Percentiles rank a stretch among this genome's conserved stretches.
phyloP scores from a whole-genome alignment of 2,113 vertebrate genomes.

The Petaurus breviceps region DNA sequence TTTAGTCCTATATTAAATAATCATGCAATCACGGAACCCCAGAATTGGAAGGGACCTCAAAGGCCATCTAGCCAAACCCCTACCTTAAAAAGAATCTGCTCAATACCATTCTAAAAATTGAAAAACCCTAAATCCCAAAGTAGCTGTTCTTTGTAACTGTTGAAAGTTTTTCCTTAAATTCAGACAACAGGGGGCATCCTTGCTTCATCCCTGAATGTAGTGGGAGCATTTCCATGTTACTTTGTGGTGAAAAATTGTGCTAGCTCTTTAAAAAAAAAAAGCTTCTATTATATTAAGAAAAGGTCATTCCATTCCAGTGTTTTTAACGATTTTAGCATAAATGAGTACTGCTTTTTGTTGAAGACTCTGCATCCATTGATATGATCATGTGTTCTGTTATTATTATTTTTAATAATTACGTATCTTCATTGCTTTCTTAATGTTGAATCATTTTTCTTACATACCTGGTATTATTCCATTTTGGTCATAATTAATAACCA shows the following conservation, averaged over 20 bases:
- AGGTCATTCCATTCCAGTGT: not conserved
- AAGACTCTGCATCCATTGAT: not conserved
- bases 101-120: not conserved
- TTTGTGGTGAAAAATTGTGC: not conserved
- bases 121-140: not conserved
- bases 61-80: not conserved
- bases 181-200: not conserved
- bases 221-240: not conserved
- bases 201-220: not conserved
- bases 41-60: not conserved
- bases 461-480: not conserved
- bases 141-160: not conserved
- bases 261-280: not conserved
- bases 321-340: not conserved
- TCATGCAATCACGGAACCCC: not conserved
- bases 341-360: not conserved
- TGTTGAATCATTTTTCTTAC: not conserved
- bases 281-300: not conserved
- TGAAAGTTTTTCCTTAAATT: not conserved
- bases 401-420: not conserved
- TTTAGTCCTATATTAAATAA: not conserved
- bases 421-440: not conserved
- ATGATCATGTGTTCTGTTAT: not conserved
- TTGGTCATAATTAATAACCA: not conserved
- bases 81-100: not conserved